These are phyloP conservation scores for Sitodiplosis mosellana DNA, from an alignment of 1,140 invertebrate species.

Conservation along the genomic window DNA sequence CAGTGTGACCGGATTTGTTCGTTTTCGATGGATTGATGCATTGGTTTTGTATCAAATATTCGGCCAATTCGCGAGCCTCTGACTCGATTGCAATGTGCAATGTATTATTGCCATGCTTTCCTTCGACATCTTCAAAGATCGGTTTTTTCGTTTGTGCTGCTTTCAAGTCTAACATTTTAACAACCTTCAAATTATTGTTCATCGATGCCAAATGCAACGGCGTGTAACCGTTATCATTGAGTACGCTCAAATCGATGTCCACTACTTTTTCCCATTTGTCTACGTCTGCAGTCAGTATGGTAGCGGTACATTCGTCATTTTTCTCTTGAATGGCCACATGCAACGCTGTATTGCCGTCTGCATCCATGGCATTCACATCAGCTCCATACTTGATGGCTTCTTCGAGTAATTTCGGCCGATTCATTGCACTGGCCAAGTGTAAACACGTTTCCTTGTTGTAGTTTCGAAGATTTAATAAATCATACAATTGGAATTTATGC, in stretches of 20 bases:
- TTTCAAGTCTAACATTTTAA: slow-evolving; percentile 26
- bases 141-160: slow-evolving; percentile 29
- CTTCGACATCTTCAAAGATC: slow-evolving; percentile 11
- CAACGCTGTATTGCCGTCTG: slow-evolving; percentile 28
- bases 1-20: slow-evolving; percentile 15
- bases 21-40: slow-evolving; percentile 11
- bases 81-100: slow-evolving; percentile 35
- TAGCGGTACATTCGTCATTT: slow-evolving; percentile 12
- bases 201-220: slow-evolving; percentile 31
- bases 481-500: slow-evolving; percentile 15
- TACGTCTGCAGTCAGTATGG: slow-evolving; percentile 2
- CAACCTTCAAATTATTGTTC: slow-evolving; percentile 26
- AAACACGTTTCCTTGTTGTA: slow-evolving; percentile 25
- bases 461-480: slow-evolving; percentile 14
- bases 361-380: slow-evolving; percentile 23
- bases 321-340: slow-evolving; percentile 30
- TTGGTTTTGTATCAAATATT: slow-evolving; percentile 27
- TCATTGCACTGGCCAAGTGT: slow-evolving; percentile 28
- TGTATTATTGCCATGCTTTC: slow-evolving; percentile 32
- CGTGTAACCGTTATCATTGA: slow-evolving; percentile 29
- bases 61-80: slow-evolving; percentile 26
- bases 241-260: slow-evolving; percentile 13
- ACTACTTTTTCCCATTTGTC: slow-evolving; percentile 3
- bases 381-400: not conserved
- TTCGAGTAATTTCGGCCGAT: not conserved